Base-by-base conservation (phyloP, 2,888 invertebrate genomes). In the Eudemis profundana region DNA sequence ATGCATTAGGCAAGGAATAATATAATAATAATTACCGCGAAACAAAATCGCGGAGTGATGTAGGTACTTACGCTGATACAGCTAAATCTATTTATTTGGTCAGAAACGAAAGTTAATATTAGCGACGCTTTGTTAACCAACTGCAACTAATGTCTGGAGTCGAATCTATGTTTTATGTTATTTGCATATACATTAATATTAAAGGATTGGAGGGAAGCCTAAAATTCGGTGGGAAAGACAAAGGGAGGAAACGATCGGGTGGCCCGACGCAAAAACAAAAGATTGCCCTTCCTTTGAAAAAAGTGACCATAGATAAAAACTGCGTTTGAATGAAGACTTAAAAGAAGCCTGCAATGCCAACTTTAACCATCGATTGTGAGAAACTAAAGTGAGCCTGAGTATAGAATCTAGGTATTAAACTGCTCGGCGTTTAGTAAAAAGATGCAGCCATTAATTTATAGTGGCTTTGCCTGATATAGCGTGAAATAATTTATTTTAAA, bases 171-270 rank as follows among this genome's bases (percentile, higher is more conserved):
- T 70, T 71, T 77, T 67, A 66, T 59, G 44, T 70, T 71, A 77
- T 83, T 78, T 80, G 83, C 84, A 79, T 82, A 75, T 67, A 69
- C 77, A 83, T 84, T 77, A 81, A 83, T 80, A 83, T 84, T 80
- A 72, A 79, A 82, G 77, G 82, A 80, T 73, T 74, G 79, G 71
- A 76, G 78, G 78, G 89, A 89, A 89, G 87, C 87, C 85, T 78
- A 83, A 83, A 84, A 79, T 88, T 87, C 85, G 76, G 79, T 77
- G 85, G 83, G 86, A 74, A 74, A 72, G 77, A 89, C 90, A 90
- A 90, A 89, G 88, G 82, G 84, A 90, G 91, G 91, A 91, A 88
- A 84, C 83, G 76, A 78, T 78, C 81, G 84, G 87, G 87, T 87
- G 87, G 87, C 75, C 89, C 76, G 71, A 77, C 72, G 78, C 81